Conservation (phyloP, 2,888 invertebrate species). For the Prostheceraeus crozeri region DNA sequence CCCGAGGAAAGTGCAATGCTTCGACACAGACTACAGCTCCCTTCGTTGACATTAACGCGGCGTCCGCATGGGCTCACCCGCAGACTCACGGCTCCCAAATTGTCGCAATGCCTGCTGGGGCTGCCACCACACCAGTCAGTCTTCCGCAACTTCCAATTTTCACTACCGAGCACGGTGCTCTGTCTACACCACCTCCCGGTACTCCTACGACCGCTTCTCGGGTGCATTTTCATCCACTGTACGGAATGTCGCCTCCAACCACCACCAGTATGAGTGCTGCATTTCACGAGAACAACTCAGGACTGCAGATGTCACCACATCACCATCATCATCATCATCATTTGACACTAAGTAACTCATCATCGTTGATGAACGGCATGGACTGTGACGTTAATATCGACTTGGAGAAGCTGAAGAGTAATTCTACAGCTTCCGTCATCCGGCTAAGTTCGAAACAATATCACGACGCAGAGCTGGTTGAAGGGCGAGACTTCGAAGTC, state of each 20-base stretch:
- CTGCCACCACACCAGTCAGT: no score
- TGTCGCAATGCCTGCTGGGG: no score
- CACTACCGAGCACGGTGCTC: background rate
- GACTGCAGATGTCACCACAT: no score
- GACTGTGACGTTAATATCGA: background rate
- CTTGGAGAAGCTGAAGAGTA: constrained; percentile 34
- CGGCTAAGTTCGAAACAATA: constrained; percentile 34
- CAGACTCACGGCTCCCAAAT: no score
- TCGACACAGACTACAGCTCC: background rate
- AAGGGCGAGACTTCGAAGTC: constrained; percentile 35
- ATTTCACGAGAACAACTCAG: no score
- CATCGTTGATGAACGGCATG: background rate
- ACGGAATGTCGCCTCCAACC: no score
- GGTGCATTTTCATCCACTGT: no score
- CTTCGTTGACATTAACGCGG: background rate
- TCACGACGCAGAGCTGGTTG: constrained; percentile 23
- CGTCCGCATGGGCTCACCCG: no score
- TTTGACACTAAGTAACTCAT: no score
- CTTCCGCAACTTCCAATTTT: background rate
- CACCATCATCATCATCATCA: no score
- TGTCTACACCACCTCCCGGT: background rate
- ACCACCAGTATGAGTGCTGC: no score
- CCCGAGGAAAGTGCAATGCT: background rate
- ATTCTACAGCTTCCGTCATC: constrained; percentile 31
- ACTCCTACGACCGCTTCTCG: no score